phyloP scores from a whole-genome alignment of 2,888 invertebrate genomes.

The Trileptium ribeirensis region DNA sequence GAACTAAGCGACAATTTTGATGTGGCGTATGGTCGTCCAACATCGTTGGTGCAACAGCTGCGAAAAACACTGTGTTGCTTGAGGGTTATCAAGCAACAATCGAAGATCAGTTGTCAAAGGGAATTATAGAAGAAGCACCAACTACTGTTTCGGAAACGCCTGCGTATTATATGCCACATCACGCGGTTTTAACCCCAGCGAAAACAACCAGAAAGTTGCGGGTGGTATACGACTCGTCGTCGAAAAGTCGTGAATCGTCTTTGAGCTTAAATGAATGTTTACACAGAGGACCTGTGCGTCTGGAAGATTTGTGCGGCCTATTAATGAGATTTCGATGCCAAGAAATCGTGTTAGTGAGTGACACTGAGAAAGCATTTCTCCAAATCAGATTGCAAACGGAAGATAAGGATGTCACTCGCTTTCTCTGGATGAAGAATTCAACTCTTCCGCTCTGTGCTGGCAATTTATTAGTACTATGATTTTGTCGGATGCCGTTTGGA shows the following conservation, averaged over 20 bases:
- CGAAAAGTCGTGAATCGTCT: background rate
- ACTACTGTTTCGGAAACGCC: background rate
- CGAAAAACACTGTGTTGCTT: constrained; percentile 8
- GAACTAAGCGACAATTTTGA: constrained; percentile 5
- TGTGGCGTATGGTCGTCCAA: background rate
- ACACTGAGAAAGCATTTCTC: constrained; percentile 36
- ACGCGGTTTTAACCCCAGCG: constrained; percentile 26
- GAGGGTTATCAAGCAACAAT: constrained; percentile 18
- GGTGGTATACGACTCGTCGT: constrained; percentile 32
- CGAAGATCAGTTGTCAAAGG: constrained; percentile 14
- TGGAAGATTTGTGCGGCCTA: constrained; percentile 26
- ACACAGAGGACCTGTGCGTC: no score
- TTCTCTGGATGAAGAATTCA: constrained; percentile 21
- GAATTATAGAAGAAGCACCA: constrained; percentile 23
- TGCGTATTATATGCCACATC: constrained; percentile 31
- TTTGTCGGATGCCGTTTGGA: no score
- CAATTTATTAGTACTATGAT: background rate
- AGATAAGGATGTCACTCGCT: constrained; percentile 27
- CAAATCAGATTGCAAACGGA: constrained; percentile 21
- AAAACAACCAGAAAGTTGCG: constrained; percentile 30
- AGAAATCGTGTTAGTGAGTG: constrained; percentile 23
- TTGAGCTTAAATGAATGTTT: no score
- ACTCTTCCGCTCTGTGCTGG: background rate
- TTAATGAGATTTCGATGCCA: constrained; percentile 26
- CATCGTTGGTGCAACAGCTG: background rate